phyloP scores from a whole-genome alignment of 2,113 vertebrate species.

The Chaetura pelagica region DNA sequence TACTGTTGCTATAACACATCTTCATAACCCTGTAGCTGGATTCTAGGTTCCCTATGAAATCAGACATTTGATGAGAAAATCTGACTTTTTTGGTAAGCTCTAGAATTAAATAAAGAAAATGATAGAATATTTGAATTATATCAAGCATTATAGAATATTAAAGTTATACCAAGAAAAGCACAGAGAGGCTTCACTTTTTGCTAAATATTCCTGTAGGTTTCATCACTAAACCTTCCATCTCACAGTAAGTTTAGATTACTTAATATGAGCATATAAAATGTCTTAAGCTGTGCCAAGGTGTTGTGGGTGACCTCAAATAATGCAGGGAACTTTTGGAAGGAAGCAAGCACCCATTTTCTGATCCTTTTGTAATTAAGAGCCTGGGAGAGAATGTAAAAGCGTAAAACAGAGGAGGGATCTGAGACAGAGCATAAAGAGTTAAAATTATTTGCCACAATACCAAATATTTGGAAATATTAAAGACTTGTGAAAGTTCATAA shows the following conservation, averaged over 20 bases:
- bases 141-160: not conserved
- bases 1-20: slow-evolving; percentile 20
- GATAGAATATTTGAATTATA: not conserved
- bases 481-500: not conserved
- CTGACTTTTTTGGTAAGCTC: not conserved
- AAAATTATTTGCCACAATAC: not conserved
- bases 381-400: not conserved
- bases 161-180: not conserved
- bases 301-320: not conserved
- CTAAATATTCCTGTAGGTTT: not conserved
- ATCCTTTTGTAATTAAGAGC: not conserved
- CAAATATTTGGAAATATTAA: not conserved
- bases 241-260: not conserved
- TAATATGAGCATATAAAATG: not conserved
- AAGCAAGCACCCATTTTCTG: not conserved
- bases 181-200: not conserved
- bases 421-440: not conserved
- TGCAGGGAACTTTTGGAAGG: not conserved
- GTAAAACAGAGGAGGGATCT: not conserved
- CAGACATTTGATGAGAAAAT: not conserved
- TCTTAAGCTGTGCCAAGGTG: not conserved
- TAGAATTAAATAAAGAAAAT: not conserved
- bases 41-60: not conserved
- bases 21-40: not conserved
- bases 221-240: not conserved